Percentiles rank a stretch among this genome's conserved stretches.
Evolutionary conservation across 2,797 vertebrate species (phyloP).

Genomic region (Otolemur crassicaudatus): DNA sequence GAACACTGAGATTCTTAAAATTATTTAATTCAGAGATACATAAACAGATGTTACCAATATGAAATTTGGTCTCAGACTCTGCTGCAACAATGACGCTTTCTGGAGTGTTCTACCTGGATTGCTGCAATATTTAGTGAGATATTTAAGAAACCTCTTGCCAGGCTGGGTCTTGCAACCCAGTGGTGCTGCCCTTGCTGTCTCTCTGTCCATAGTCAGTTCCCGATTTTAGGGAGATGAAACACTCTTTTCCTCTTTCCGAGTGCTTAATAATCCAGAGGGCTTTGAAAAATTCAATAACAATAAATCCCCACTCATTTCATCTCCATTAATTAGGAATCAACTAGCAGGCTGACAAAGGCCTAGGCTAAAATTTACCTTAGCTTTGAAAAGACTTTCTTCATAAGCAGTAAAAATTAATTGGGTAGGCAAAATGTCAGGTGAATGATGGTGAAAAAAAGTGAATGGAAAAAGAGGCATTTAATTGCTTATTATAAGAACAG

Average conservation of each 20-base stretch:
- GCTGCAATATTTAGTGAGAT: background rate
- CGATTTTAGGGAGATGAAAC: constrained; percentile 5
- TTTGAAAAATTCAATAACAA: constrained; percentile 45
- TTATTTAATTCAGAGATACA: background rate
- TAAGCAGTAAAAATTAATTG: constrained; percentile 68
- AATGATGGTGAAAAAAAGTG: background rate
- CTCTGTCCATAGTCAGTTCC: background rate
- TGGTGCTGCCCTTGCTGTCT: background rate
- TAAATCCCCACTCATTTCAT: constrained; percentile 37
- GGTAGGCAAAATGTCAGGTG: constrained; percentile 57
- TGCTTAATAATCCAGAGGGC: constrained; percentile 8
- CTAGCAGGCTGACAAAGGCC: constrained; percentile 12
- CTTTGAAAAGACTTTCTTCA: constrained; percentile 61
- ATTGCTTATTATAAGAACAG: constrained; percentile 55
- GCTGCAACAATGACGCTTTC: background rate
- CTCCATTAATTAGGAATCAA: constrained; percentile 63
- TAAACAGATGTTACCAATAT: background rate
- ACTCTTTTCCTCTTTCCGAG: background rate
- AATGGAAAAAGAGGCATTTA: constrained; percentile 49
- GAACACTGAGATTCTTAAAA: constrained; percentile 7
- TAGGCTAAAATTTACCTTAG: constrained; percentile 65
- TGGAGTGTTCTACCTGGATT: background rate
- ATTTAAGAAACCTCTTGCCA: background rate
- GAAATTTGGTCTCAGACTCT: background rate
- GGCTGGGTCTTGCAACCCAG: background rate